Conservation (phyloP, 2,797 vertebrate species). For the Rhinatrema bivittatum region DNA sequence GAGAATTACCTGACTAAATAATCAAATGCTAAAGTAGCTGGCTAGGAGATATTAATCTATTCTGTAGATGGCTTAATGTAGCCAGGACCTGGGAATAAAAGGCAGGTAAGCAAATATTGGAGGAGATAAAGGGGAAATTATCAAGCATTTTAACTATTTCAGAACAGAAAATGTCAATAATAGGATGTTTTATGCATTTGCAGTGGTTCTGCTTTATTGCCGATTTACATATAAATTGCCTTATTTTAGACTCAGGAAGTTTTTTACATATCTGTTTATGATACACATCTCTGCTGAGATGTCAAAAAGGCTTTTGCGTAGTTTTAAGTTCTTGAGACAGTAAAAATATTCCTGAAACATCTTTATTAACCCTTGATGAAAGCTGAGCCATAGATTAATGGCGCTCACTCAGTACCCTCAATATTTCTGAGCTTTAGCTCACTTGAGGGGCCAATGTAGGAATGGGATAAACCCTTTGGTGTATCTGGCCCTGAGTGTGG, state of each 20-base stretch:
- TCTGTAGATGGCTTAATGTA: conserved; percentile 85
- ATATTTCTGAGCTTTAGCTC: too few species aligned
- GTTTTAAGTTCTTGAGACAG: conserved; percentile 71
- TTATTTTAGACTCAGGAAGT: conserved; percentile 91
- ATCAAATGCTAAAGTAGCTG: conserved; percentile 86
- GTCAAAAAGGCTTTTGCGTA: conserved; percentile 71
- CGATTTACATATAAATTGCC: conserved; percentile 99
- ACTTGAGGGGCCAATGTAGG: too few species aligned
- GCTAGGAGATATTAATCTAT: conserved; percentile 90
- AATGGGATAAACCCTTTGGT: too few species aligned
- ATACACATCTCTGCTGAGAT: conserved; percentile 80
- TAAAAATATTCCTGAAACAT: conserved; percentile 66
- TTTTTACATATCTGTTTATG: conserved; percentile 82
- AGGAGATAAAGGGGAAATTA: conserved; percentile 86
- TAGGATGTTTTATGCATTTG: conserved; percentile 86
- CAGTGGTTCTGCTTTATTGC: conserved; percentile 94
- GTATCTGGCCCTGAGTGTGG: too few species aligned
- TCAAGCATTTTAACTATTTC: conserved; percentile 93
- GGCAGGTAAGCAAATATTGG: conserved; percentile 90
- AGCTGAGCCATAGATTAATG: conserved; percentile 66
- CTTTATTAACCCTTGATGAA: conserved; percentile 75
- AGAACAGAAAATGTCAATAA: conserved; percentile 88
- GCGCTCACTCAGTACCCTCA: too few species aligned
- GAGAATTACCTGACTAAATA: conserved; percentile 88
- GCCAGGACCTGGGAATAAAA: conserved; percentile 81